These are phyloP conservation scores for Drosophila putrida DNA, from an alignment of 2,888 invertebrate species.

Conservation along the genomic window DNA sequence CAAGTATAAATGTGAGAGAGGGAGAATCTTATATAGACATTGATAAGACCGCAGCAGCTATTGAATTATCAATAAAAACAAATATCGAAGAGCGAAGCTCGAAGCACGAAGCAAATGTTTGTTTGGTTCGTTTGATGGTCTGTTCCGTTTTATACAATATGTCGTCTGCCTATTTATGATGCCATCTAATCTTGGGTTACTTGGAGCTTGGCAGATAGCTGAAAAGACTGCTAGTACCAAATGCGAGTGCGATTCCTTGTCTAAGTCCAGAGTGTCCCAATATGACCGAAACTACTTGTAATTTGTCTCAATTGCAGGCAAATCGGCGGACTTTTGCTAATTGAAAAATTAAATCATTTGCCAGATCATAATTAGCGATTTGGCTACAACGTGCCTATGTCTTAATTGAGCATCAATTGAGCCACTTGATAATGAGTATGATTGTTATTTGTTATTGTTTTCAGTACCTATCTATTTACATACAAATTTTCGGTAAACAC, in stretches of 20 bases:
- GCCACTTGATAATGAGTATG: slow-evolving; percentile 66
- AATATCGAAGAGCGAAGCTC: slow-evolving; percentile 40
- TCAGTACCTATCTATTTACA: slow-evolving; percentile 53
- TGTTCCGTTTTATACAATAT: not conserved
- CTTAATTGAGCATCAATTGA: slow-evolving; percentile 71
- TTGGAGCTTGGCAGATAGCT: slow-evolving; percentile 4
- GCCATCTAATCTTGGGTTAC: slow-evolving; percentile 41
- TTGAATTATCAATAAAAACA: slow-evolving; percentile 63
- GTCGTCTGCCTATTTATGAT: slow-evolving; percentile 4
- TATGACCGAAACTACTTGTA: slow-evolving; percentile 37
- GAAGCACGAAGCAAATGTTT: slow-evolving; percentile 48
- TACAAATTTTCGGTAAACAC: slow-evolving; percentile 52
- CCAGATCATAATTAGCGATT: slow-evolving; percentile 64
- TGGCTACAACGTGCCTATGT: slow-evolving; percentile 23
- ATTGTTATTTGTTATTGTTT: slow-evolving; percentile 35
- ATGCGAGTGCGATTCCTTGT: not conserved
- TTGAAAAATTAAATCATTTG: slow-evolving; percentile 82
- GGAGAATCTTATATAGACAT: slow-evolving; percentile 30
- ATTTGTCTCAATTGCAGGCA: slow-evolving; percentile 72
- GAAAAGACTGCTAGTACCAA: not conserved
- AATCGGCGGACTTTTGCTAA: slow-evolving; percentile 62
- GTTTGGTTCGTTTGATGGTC: slow-evolving; percentile 31
- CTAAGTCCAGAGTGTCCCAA: slow-evolving; percentile 34
- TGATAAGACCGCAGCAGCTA: slow-evolving; percentile 59
- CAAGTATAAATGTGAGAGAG: slow-evolving; percentile 1